Base-by-base conservation (phyloP, 2,113 vertebrate species). In the Mohoua ochrocephala region DNA sequence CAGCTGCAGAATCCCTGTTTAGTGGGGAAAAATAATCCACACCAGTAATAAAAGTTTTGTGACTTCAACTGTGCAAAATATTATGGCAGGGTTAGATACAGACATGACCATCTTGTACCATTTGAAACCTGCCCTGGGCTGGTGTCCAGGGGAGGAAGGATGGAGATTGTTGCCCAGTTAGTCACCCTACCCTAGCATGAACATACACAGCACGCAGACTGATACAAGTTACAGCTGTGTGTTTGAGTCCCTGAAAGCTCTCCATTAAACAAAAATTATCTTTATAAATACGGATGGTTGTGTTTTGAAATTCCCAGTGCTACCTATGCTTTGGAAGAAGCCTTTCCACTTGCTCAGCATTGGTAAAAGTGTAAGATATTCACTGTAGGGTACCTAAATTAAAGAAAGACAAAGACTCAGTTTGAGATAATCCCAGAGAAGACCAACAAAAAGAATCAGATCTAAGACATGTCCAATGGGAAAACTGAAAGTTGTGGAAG, bases 161-260 rank as follows among this genome's bases (percentile, higher is more conserved):
- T 33, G 19, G 14, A 7, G 17, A 19, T 11, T 76, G 23, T 5
- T 76, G 14, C 7, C 21, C 16, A 10, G 14, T 87, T 37, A 64
- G 14, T 68, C 22, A 77, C 11, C 8, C 22, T 53, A 13, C 21
- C 7, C 33, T 67, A 33, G 5, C 24, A 11, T 10, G 11, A 20
- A 14, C 23, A 11, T 35, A 63, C 11, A 31, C 0, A 0, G 53
- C 9, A n/a, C 6, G 17, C 11, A 54, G 8, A 15, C 35, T 54
- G 18, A 76, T 45, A 45, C 11, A 74, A 82, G 17, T 16, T 45
- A 42, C 15, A 31, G 21, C 16, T 13, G 2, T 13, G 17, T 68
- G 6, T 64, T 77, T 56, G 44, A 59, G 28, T 81, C 18, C 23
- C 11, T 4, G 15, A 60, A 57, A 81, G 4, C 11, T 87, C 13